Evolutionary conservation across 2,888 invertebrate genomes (phyloP), one percentile per base, ranked within the genome.

Genomic region (Drosophila vallismaia): DNA sequence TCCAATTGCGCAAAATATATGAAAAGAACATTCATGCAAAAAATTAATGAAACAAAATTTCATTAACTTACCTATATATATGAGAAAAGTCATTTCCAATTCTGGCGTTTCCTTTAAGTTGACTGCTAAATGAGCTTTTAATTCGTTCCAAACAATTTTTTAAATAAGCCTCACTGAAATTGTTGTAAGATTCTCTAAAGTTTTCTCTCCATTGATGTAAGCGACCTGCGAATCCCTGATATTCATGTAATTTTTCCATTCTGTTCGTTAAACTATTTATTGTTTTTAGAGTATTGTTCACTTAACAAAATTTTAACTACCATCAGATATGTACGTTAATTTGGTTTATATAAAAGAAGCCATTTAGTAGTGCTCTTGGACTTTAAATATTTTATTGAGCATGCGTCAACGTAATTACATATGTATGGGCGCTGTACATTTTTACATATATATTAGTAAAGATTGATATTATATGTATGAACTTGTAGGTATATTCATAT

Each of bases 161-260:
- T 0, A 93, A 93, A 82, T 94, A 93, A 59, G 93, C 91, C 74
- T 95, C 94, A 64, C 93, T 94, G 93, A 94, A 95, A 14, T 88
- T 91, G 2, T 93, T 89, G 93, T 94, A 94, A 69, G 93, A 93
- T 87, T 95, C 95, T 59, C 93, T 93, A 38, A 94, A 92, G 59
- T 92, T 92, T 74, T 96, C 95, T 49, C 95, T 93, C 71, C 93
- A 92, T 19, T 93, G 93, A 87, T 97, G 96, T 29, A 95, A 89
- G 26, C 95, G 93, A 6, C 96, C 96, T 1, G 94, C 91, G 54
- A 94, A 92, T 0, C 97, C 96, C 89, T 96, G 95, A 89, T 97
- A 97, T 79, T 96, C 95, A 85, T 95, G 94, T 56, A 97, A 91
- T 90, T 97, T 97, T 76, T 96, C 96, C 87, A 95, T 94, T 4